Conservation (phyloP, 2,888 invertebrate species). For the Sinodicranocentrus sp. region DNA sequence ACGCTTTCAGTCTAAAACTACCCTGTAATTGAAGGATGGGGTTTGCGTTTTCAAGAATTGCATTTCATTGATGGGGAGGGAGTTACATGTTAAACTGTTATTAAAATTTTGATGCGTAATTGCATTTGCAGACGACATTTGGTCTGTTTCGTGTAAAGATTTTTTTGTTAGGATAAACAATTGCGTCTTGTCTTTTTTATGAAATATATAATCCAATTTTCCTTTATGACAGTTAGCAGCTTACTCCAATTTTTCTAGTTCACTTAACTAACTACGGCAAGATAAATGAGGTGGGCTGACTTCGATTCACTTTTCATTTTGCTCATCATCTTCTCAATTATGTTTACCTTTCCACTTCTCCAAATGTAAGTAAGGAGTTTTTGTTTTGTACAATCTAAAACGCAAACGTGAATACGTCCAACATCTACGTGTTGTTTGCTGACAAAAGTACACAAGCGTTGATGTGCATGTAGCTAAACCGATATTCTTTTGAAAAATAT, state of each 20-base stretch:
- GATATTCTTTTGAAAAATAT: constrained; percentile 42
- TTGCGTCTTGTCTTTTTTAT: too few relatives aligned
- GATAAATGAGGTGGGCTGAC: constrained; percentile 57
- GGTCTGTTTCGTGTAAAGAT: not conserved
- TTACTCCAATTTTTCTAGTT: constrained; percentile 56
- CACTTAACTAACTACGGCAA: constrained; percentile 30
- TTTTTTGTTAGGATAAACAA: not conserved
- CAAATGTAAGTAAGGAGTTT: too few relatives aligned
- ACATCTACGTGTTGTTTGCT: not conserved
- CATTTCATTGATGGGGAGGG: not conserved
- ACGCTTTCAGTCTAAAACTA: not conserved
- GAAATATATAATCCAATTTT: constrained; percentile 58
- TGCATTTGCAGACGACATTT: not conserved
- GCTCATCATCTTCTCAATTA: constrained; percentile 37
- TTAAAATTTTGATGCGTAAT: not conserved
- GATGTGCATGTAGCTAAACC: constrained; percentile 8
- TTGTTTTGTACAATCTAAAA: too few relatives aligned
- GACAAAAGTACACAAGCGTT: not conserved
- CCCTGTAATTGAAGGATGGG: not conserved
- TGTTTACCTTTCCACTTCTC: constrained; percentile 2
- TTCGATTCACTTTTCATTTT: constrained; percentile 59
- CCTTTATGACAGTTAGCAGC: constrained; percentile 56
- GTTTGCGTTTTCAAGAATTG: not conserved
- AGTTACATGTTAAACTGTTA: constrained; percentile 7
- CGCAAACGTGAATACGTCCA: too few relatives aligned